Conservation (phyloP, 2,888 invertebrate genomes). For the Arrhopalites spinosus region DNA sequence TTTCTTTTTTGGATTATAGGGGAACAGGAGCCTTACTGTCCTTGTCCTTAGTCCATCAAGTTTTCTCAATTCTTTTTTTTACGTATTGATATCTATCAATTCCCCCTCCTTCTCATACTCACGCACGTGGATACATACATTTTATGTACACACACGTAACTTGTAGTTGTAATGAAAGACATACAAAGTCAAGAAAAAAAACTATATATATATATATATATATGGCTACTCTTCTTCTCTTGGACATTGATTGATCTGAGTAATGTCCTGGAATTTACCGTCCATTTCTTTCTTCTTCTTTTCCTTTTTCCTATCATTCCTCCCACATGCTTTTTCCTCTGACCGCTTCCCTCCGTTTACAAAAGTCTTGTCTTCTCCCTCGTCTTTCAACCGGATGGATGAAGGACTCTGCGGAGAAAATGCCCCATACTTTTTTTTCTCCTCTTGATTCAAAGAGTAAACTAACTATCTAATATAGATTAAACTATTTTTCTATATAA, state of each 20-base stretch:
- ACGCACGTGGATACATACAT: too few species aligned
- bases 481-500: background rate
- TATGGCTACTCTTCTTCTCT: constrained; percentile 10
- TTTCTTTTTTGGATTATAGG: too few species aligned
- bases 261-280: constrained; percentile 34
- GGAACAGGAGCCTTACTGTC: too few species aligned
- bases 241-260: constrained; percentile 38
- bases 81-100: too few species aligned
- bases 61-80: too few species aligned
- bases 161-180: background rate
- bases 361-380: too few species aligned
- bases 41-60: too few species aligned
- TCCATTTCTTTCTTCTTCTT: constrained; percentile 25
- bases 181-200: background rate
- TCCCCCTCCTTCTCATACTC: too few species aligned
- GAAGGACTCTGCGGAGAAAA: background rate
- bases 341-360: too few species aligned
- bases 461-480: constrained; percentile 13
- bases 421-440: background rate
- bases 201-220: background rate
- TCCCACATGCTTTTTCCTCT: constrained; percentile 27
- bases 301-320: constrained; percentile 30
- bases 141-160: too few species aligned
- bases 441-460: constrained; percentile 9
- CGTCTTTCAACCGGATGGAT: background rate